Evolutionary conservation across 2,113 vertebrate genomes (phyloP), one percentile per base, ranked within the genome.

Genomic region (Crotalus tigris): DNA sequence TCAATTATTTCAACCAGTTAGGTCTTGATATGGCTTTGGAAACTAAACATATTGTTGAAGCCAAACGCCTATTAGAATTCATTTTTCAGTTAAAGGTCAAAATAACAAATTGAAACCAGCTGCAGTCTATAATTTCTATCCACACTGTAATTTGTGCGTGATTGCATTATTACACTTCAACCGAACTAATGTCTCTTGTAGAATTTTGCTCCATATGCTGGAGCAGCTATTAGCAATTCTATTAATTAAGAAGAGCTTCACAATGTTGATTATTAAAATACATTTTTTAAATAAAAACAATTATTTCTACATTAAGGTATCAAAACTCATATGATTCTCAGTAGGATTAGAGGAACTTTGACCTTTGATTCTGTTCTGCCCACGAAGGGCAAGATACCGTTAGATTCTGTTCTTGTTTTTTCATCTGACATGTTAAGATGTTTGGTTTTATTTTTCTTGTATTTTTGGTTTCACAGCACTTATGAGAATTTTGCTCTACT

Each of bases 41-140:
- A 89, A 39, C 86, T n/a, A 44, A 69, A 88, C 15, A 55, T 92
- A 95, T 96, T 96, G 96, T 96, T 95, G 94, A 95, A 97, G 93
- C 92, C 94, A 96, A 96, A 94, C 86, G 94, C 93, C 96, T 96
- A 96, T 97, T 96, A 96, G 97, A 97, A 97, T 96, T 93, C 93
- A 91, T 96, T 96, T 75, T 95, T 92, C 0, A 90, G 93, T 33
- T 44, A 96, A 94, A 96, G 96, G 96, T 96, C 94, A 96, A 46
- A 96, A 86, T 81, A 55, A 93, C 90, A 96, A 93, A 96, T 95
- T 97, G 95, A 95, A 96, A 94, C 55, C 96, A 96, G 95, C 94
- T 61, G 92, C 94, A 90, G 91, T 89, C 90, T 92, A 91, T 96
- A 95, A 95, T 91, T 92, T 90, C 94, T 93, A 95, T 95, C 95